Percentiles rank a stretch among this genome's conserved stretches.
Evolutionary conservation across 2,797 vertebrate genomes (phyloP).

Genomic region (Salmo trutta): DNA sequence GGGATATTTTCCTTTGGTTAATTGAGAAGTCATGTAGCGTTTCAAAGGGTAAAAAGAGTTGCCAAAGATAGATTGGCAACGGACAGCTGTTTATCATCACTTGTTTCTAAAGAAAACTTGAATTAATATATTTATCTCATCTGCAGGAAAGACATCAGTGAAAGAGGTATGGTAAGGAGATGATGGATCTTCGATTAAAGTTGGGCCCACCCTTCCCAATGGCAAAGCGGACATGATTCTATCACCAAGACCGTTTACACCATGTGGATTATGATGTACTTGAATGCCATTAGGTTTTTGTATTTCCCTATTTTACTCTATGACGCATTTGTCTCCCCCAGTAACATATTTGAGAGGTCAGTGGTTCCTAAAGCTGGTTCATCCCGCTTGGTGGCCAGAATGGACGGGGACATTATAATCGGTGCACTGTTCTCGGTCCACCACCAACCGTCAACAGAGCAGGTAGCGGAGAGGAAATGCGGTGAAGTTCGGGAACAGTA

Average conservation of each 20-base stretch:
- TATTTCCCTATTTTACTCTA: slow-evolving; percentile 79
- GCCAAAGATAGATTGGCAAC: not conserved
- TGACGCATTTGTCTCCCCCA: slow-evolving; percentile 74
- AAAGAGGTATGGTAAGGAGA: not conserved
- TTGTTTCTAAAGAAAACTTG: not conserved
- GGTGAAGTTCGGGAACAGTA: slow-evolving; percentile 96
- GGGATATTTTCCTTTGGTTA: slow-evolving; percentile 10
- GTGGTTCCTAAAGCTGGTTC: slow-evolving; percentile 78
- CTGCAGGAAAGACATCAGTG: slow-evolving; percentile 16
- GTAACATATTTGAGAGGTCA: slow-evolving; percentile 73
- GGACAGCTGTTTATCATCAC: not conserved
- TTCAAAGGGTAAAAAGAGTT: not conserved
- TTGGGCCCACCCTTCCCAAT: slow-evolving; percentile 57
- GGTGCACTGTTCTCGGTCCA: slow-evolving; percentile 97
- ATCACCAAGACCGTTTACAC: slow-evolving; percentile 51
- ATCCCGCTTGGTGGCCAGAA: slow-evolving; percentile 90
- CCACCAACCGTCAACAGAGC: slow-evolving; percentile 93
- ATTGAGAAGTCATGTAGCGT: not conserved
- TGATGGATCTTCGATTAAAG: slow-evolving; percentile 23
- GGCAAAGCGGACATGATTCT: slow-evolving; percentile 69
- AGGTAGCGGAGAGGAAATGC: slow-evolving; percentile 94
- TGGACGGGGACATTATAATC: slow-evolving; percentile 96
- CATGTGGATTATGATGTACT: slow-evolving; percentile 76
- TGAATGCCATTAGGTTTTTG: slow-evolving; percentile 75
- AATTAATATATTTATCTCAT: not conserved